These are phyloP conservation scores for Noctua fimbriata DNA, from an alignment of 2,888 invertebrate genomes.

Conservation along the genomic window DNA sequence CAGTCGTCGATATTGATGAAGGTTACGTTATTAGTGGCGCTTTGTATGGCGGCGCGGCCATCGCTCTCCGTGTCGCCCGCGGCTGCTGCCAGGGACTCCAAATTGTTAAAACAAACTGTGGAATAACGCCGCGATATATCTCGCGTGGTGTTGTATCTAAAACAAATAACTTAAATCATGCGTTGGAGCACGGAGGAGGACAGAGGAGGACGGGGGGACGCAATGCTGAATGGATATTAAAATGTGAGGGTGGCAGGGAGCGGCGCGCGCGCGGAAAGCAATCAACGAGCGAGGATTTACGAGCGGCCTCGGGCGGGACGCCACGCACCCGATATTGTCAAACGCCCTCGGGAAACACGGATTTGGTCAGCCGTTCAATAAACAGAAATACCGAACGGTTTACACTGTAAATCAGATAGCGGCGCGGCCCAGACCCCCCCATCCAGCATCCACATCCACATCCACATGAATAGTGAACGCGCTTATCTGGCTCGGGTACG, in stretches of 20 bases:
- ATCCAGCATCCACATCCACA: background rate
- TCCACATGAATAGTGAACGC: slow-evolving; percentile 36
- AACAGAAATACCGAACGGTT: slow-evolving; percentile 60
- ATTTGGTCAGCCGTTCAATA: slow-evolving; percentile 61
- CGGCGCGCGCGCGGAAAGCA: slow-evolving; percentile 76
- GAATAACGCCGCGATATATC: slow-evolving; percentile 83
- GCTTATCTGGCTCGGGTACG: slow-evolving; percentile 73
- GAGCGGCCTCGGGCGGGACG: slow-evolving; percentile 72
- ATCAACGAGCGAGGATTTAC: slow-evolving; percentile 86
- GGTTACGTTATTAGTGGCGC: slow-evolving; percentile 70
- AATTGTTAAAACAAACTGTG: slow-evolving; percentile 79
- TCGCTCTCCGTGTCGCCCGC: slow-evolving; percentile 73
- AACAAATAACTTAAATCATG: slow-evolving; percentile 87
- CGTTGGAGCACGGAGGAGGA: slow-evolving; percentile 54
- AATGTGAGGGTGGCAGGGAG: slow-evolving; percentile 73
- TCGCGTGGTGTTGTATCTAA: slow-evolving; percentile 81
- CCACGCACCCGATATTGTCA: slow-evolving; percentile 68
- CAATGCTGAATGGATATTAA: slow-evolving; percentile 79
- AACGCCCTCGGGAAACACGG: slow-evolving; percentile 62
- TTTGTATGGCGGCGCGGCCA: slow-evolving; percentile 69
- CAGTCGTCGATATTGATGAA: slow-evolving; percentile 72
- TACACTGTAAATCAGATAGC: slow-evolving; percentile 65
- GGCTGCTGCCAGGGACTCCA: slow-evolving; percentile 75
- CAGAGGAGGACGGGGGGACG: slow-evolving; percentile 60
- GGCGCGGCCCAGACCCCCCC: slow-evolving; percentile 66